phyloP scores from a whole-genome alignment of 2,888 invertebrate species.

The Diogma glabrata region DNA sequence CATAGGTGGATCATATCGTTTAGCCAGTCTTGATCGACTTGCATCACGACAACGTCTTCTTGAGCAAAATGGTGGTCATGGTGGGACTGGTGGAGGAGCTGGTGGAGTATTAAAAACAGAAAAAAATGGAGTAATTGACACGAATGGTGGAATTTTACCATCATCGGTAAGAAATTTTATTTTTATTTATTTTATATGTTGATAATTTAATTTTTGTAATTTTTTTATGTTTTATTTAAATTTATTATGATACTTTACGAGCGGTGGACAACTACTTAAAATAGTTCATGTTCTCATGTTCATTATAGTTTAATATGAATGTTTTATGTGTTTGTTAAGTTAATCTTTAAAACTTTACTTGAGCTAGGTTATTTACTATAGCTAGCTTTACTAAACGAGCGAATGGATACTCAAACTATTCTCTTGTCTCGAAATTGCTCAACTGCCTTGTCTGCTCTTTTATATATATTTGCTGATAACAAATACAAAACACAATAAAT shows the following conservation, averaged over 20 bases:
- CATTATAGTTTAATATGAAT: too few species aligned
- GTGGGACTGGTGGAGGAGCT: conserved; percentile 13
- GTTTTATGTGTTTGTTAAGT: too few species aligned
- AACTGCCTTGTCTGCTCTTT: too few species aligned
- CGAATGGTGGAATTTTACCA: conserved; percentile 13
- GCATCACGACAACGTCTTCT: conserved; percentile 72
- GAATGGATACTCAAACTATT: too few species aligned
- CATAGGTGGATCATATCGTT: conserved; percentile 61
- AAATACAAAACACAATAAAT: too few species aligned
- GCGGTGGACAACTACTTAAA: too few species aligned
- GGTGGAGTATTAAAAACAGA: conserved; percentile 5
- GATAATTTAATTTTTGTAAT: not conserved
- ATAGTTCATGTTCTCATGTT: too few species aligned
- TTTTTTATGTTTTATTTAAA: conserved; percentile 8
- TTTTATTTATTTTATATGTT: conserved; percentile 8
- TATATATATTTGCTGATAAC: too few species aligned
- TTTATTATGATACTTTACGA: conserved; percentile 4
- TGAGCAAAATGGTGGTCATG: conserved; percentile 41
- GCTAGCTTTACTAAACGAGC: too few species aligned
- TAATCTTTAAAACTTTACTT: too few species aligned
- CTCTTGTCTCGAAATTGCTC: too few species aligned
- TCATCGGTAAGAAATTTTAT: conserved; percentile 17
- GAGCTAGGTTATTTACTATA: too few species aligned
- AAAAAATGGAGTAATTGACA: conserved; percentile 9
- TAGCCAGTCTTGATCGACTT: conserved; percentile 71